Base-by-base conservation (phyloP, 2,113 vertebrate genomes). In the Callipepla squamata region DNA sequence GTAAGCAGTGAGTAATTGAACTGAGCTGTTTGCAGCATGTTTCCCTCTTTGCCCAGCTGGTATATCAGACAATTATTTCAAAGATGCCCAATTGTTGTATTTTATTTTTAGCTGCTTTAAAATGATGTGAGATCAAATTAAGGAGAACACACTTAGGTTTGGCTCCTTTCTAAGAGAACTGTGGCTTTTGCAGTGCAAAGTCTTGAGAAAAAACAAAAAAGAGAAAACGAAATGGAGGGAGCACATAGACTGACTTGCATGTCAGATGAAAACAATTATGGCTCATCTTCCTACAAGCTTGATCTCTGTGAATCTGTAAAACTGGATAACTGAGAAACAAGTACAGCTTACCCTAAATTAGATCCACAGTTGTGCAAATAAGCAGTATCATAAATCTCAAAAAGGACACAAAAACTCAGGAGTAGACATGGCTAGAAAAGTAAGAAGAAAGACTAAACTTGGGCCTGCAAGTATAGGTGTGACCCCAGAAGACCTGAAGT, bases 1-100 rank as follows among this genome's bases (percentile, higher is more conserved):
- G 50, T 55, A 87, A 87, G 78, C 85, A 92, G 45, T 61, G 63
- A 93, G 75, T 87, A 94, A 85, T 82, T 87, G 81, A 85, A 83
- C 32, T 17, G 55, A 87, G 53, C 74, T 76, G 50, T 95, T 89
- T 95, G 68, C 68, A 92, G 22, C 57, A 28, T 74, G 18, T 83
- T 87, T 92, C n/a, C 55, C 38, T 85, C 55, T 77, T 92, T 40
- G 38, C 42, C 72, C 78, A 82, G 87, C 87, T 93, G 84, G 80
- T 85, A 82, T 36, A 91, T 83, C 1, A 3, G 47, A 23, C 65
- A 51, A 48, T 89, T 87, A 78, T 61, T 96, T 85, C 76, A 90
- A 55, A 50, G 50, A 26, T 57, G 34, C 48, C 89, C 72, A 75
- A 61, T 36, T 89, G 77, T 77, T 88, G 7, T 22, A 44, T 93